These are phyloP conservation scores for Pseudachorutes palmiensis DNA, from an alignment of 1,140 invertebrate species.

Conservation along the genomic window DNA sequence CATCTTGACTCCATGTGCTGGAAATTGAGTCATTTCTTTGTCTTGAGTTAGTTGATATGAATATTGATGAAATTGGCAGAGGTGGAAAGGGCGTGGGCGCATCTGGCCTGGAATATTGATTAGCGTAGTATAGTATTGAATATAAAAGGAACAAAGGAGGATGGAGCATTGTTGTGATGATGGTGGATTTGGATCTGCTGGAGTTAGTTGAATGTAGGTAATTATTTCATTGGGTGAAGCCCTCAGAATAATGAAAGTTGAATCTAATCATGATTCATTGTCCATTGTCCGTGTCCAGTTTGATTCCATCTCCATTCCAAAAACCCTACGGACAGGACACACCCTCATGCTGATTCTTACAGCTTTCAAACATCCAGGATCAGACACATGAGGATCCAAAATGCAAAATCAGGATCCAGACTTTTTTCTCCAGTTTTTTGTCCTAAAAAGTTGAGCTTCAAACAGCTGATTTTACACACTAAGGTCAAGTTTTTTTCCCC, in stretches of 20 bases:
- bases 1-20: no score
- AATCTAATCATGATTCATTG: constrained; percentile 13
- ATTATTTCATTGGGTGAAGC: constrained; percentile 13
- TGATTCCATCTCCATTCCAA: neutral
- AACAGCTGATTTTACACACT: neutral
- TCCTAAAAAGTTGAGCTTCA: neutral
- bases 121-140: no score
- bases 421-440: neutral
- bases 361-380: no score
- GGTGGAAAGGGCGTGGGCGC: neutral
- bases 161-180: neutral
- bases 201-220: constrained; percentile 2
- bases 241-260: neutral
- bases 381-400: no score
- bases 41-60: neutral
- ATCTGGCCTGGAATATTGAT: constrained; percentile 10
- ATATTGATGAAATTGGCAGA: constrained; percentile 8
- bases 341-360: no score
- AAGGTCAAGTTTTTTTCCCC: neutral
- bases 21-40: constrained; percentile 12
- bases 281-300: constrained; percentile 1
- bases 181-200: neutral
- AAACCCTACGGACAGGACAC: neutral
- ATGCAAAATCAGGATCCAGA: no score
- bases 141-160: neutral